Base-by-base conservation (phyloP, 1,140 invertebrate genomes). In the Dinoponera quadriceps region DNA sequence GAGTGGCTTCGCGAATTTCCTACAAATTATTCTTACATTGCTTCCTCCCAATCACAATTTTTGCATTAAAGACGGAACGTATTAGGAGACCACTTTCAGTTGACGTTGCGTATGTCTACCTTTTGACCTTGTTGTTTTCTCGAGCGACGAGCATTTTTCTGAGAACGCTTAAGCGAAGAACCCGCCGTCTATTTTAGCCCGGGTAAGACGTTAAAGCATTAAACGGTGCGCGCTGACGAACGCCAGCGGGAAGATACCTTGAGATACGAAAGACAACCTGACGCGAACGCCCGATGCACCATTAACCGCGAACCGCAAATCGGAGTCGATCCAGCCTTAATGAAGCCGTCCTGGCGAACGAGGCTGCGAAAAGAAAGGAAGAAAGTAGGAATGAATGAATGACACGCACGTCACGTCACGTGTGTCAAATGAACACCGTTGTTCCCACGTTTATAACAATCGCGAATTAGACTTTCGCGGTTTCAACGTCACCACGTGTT, bases 131-230 rank as follows among this genome's bases (percentile, higher is more conserved):
- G 82, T 89, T 90, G 82, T 89, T 90, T 89, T 85, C 38, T 22
- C 83, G 85, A 84, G 89, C 65, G 88, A 85, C 83, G 68, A 74
- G 88, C 82, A 87, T 90, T 90, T 90, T 90, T 89, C 88, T 90
- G 83, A 29, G 87, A 90, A 89, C 82, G 72, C 25, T 73, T 54
- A 66, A 59, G 59, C 81, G 27, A 69, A 83, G 78, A 63, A 72
- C 62, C 38, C 65, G 60, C 68, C 63, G 87, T 90, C 89, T 90
- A 90, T 90, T 90, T 90, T 89, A 75, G 75, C 84, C 68, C 60
- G 60, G 78, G 57, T 75, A 87, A 82, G 77, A 86, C 48, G 68
- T 72, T 49, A 72, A 86, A 87, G 84, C 87, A 85, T 63, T 85
- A 86, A 90, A 89, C 65, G 83, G 72, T 74, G 29, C 82, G 65